A percentile compares a stretch with the other conserved stretches of the same genome.
Conservation (phyloP, 2,797 vertebrate species). For the Netta rufina region DNA sequence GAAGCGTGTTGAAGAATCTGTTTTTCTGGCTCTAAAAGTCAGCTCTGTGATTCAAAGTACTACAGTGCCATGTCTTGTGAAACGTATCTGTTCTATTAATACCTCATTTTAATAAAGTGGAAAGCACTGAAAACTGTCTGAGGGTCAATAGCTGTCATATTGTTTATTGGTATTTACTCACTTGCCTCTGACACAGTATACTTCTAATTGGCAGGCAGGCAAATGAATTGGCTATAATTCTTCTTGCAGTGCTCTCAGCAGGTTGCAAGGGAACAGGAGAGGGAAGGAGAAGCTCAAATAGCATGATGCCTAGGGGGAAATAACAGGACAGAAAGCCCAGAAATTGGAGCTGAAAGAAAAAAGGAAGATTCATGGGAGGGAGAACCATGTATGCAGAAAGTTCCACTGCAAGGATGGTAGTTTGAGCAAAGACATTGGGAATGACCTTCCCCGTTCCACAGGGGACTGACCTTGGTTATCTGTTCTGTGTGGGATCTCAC, state of each 20-base stretch:
- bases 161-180: constrained; percentile 53
- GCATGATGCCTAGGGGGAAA: not conserved
- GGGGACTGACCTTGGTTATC: not conserved
- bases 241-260: not conserved
- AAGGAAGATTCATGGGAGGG: not conserved
- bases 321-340: not conserved
- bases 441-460: not conserved
- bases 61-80: not conserved
- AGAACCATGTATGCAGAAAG: not conserved
- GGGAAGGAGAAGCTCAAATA: not conserved
- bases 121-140: constrained; percentile 27
- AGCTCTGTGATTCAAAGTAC: not conserved
- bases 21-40: not conserved
- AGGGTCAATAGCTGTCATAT: constrained; percentile 38
- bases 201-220: constrained; percentile 55
- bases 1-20: not conserved
- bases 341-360: not conserved
- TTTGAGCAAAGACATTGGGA: not conserved
- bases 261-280: not conserved
- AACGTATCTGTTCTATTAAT: constrained; percentile 34
- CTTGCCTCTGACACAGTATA: constrained; percentile 24
- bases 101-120: constrained; percentile 28
- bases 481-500: not conserved
- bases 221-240: constrained; percentile 45
- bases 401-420: not conserved